These are phyloP conservation scores for Aphelocoma californica DNA, from an alignment of 2,797 vertebrate genomes.

Conservation along the genomic window DNA sequence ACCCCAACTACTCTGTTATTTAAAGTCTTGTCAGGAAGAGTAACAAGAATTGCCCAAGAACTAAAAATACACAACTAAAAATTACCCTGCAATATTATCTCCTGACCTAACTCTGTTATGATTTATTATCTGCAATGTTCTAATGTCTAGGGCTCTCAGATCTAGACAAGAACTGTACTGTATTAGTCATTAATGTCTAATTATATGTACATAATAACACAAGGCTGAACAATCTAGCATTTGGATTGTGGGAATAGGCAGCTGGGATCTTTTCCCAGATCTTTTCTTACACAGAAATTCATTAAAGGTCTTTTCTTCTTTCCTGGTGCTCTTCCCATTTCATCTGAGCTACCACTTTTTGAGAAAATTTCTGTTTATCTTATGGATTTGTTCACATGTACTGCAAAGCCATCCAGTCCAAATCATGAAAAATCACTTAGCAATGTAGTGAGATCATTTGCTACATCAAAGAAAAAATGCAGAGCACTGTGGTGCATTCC, in stretches of 20 bases:
- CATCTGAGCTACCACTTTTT: neutral
- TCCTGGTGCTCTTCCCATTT: neutral
- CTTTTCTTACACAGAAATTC: neutral
- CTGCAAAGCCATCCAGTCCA: neutral
- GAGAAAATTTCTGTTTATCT: neutral
- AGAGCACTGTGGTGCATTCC: neutral
- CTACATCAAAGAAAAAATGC: neutral
- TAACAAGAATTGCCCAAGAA: neutral
- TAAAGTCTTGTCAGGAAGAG: neutral
- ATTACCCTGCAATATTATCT: neutral
- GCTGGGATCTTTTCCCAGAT: neutral
- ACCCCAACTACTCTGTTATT: neutral
- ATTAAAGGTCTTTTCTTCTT: neutral
- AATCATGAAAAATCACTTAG: neutral
- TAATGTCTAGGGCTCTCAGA: neutral
- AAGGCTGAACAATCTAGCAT: neutral
- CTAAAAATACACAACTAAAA: neutral
- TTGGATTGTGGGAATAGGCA: neutral
- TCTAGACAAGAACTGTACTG: neutral
- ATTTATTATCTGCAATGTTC: neutral
- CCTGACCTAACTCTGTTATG: neutral
- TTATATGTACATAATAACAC: neutral
- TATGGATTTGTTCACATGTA: neutral
- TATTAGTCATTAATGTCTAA: neutral
- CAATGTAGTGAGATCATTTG: neutral